These are phyloP conservation scores for Dione juno DNA, from an alignment of 2,888 invertebrate species.

Conservation along the genomic window DNA sequence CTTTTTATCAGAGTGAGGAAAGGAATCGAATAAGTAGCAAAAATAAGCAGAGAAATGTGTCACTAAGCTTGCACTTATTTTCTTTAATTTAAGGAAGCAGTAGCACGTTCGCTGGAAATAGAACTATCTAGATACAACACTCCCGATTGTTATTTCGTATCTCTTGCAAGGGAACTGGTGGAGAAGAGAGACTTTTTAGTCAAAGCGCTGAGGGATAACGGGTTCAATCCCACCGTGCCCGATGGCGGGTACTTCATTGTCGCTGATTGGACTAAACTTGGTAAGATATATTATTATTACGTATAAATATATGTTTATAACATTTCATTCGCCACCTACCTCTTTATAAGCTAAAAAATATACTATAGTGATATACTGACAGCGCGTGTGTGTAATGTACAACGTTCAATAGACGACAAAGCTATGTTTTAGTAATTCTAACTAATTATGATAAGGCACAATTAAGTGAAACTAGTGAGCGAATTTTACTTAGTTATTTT, in stretches of 20 bases:
- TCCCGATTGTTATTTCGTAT: constrained; percentile 92
- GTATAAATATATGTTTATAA: too few relatives aligned
- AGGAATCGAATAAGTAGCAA: too few relatives aligned
- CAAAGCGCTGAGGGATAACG: constrained; percentile 88
- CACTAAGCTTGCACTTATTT: constrained; percentile 37
- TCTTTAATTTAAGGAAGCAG: constrained; percentile 88
- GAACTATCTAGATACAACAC: constrained; percentile 88
- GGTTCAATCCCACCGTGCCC: constrained; percentile 95
- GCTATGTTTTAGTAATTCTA: too few relatives aligned
- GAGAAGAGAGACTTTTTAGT: constrained; percentile 92
- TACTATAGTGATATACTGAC: too few relatives aligned
- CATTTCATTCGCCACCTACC: too few relatives aligned
- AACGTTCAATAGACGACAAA: too few relatives aligned
- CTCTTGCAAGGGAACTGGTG: constrained; percentile 88
- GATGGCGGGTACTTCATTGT: constrained; percentile 99
- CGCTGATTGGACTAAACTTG: constrained; percentile 93
- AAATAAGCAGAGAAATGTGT: neutral
- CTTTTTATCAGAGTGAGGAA: too few relatives aligned
- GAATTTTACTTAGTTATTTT: too few relatives aligned
- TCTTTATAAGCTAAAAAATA: too few relatives aligned
- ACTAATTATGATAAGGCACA: too few relatives aligned
- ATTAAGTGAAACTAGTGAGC: too few relatives aligned
- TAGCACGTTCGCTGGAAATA: constrained; percentile 93
- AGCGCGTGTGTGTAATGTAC: too few relatives aligned
- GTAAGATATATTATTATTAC: constrained; percentile 72